phyloP scores from a whole-genome alignment of 2,113 vertebrate species.

The Sorex araneus region DNA sequence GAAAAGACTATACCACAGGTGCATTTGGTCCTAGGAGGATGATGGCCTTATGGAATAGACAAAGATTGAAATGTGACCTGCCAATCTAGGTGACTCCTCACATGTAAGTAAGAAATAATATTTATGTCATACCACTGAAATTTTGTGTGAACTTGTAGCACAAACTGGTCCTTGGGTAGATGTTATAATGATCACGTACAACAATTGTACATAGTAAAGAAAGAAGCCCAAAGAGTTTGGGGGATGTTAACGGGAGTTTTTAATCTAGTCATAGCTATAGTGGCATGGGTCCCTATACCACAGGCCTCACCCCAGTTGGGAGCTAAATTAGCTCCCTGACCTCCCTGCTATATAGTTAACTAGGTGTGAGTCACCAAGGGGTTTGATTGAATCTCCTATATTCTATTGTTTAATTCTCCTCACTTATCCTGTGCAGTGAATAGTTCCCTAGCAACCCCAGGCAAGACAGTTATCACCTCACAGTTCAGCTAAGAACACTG shows the following conservation, averaged over 20 bases:
- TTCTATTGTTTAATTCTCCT: background rate
- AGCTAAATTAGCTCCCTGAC: rapidly evolving
- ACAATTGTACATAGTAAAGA: background rate
- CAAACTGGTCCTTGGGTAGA: background rate
- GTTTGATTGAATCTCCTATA: background rate
- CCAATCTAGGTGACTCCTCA: no score
- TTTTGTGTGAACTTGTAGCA: background rate
- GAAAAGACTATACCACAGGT: background rate
- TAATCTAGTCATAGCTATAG: background rate
- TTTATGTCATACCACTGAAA: background rate
- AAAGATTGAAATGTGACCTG: background rate
- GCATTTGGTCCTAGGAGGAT: background rate
- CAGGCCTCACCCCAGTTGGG: rapidly evolving
- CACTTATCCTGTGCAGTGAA: conserved; percentile 12
- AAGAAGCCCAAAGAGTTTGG: background rate
- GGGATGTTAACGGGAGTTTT: rapidly evolving
- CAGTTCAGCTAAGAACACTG: conserved; percentile 69
- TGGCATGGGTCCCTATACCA: rapidly evolving
- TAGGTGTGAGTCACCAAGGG: background rate
- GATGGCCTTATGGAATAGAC: rapidly evolving
- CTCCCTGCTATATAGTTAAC: background rate
- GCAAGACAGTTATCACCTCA: conserved; percentile 75
- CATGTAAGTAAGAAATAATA: background rate
- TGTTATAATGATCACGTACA: background rate
- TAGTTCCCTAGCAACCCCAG: conserved; percentile 81